Percentiles rank a stretch among this genome's conserved stretches.
These are phyloP conservation scores for Arctocebus calabarensis DNA, from an alignment of 2,797 vertebrate species.

Conservation along the genomic window DNA sequence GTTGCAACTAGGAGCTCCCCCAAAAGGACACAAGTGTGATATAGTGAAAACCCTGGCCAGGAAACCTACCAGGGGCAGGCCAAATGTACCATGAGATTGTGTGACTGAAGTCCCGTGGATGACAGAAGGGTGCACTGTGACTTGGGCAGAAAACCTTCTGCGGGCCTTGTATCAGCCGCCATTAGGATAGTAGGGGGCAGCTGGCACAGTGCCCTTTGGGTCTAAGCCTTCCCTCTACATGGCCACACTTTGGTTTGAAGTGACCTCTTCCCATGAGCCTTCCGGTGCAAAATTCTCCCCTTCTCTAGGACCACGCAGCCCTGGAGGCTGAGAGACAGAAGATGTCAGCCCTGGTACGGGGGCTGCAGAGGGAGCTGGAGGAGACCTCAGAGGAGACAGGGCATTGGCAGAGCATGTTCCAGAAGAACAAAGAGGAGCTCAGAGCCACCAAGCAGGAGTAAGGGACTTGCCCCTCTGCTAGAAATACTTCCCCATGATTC, in stretches of 20 bases:
- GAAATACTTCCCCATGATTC: neutral
- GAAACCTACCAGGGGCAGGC: neutral
- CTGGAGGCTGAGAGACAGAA: slow-evolving; percentile 94
- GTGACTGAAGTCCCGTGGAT: neutral
- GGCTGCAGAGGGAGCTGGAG: slow-evolving; percentile 94
- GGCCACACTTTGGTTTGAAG: neutral
- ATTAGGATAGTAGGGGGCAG: too few species aligned
- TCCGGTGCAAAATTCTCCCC: neutral
- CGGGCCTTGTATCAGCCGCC: too few species aligned
- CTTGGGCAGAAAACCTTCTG: neutral
- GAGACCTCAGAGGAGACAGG: slow-evolving; percentile 94
- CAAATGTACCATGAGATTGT: neutral
- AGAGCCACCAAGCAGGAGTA: slow-evolving; percentile 94
- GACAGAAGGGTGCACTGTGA: neutral
- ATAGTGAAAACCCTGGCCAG: neutral
- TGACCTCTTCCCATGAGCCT: neutral
- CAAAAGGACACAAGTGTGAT: neutral
- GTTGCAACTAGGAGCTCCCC: neutral
- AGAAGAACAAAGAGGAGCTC: slow-evolving; percentile 94
- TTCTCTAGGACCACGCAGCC: slow-evolving; percentile 91
- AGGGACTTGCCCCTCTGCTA: slow-evolving; percentile 50
- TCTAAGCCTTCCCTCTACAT: neutral
- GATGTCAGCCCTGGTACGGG: slow-evolving; percentile 91
- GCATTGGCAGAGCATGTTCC: slow-evolving; percentile 97
- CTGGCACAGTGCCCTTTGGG: neutral